Base-by-base conservation (phyloP, 2,113 vertebrate species). In the Corynorhinus townsendii region DNA sequence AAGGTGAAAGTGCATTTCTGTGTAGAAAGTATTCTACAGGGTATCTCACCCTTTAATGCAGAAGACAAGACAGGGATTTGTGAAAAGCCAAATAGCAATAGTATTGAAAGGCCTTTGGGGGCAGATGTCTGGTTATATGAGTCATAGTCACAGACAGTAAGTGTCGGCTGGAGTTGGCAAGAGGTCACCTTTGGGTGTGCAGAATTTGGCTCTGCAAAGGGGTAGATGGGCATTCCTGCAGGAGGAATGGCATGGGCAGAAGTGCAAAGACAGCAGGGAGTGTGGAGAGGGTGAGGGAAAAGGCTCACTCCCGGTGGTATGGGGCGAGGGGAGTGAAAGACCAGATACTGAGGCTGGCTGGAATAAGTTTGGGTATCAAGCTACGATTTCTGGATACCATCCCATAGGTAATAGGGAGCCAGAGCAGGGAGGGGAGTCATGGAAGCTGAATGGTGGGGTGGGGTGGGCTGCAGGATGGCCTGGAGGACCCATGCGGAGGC, bases 31-130 rank as follows among this genome's bases (percentile, higher is more conserved):
- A 22, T 66, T 69, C 4, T n/a, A 10, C 4, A 62, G 40, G 59
- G 22, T 9, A 77, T 35, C 20, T 66, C 66, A 52, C 38, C 33
- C 26, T 82, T 92, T 72, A 62, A 43, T 45, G 45, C 52, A 80
- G 49, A 75, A 79, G 66, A 71, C 59, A 45, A 82, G 40, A 79
- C 30, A 47, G 88, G 45, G 33, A 69, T 77, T 86, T 94, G 76
- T 71, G 66, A 73, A 80, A 83, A 88, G 54, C 40, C 80, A 72
- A n/a, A 16, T 12, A 35, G 43, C 62, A 82, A 28, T 83, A 1
- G 80, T 35, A 40, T 20, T 54, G 71, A 75, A 80, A 76, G 35
- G 20, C 11, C 35, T 59, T 88, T 94, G 28, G 0, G 30, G 49
- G 11, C 79, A 76, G 82, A 49, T 9, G 0, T 68, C 68, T 72